Evolutionary conservation across 2,888 invertebrate genomes (phyloP).

Genomic region (Cyaniris semiargus): DNA sequence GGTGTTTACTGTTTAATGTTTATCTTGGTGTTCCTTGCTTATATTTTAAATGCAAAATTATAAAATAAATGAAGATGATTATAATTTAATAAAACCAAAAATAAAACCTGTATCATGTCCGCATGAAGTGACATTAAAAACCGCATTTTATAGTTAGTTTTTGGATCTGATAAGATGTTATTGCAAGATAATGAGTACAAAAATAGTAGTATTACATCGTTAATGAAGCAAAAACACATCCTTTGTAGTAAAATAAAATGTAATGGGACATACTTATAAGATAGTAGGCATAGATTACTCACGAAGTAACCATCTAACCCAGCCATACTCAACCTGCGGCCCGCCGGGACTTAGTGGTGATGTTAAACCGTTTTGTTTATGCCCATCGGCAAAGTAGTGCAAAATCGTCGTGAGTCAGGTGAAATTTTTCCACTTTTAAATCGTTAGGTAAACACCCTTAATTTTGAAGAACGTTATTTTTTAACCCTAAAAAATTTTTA

Average conservation of each 20-base stretch:
- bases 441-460: no score
- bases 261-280: not conserved
- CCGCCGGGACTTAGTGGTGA: no score
- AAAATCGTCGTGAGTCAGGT: no score
- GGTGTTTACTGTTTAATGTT: no score
- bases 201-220: not conserved
- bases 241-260: not conserved
- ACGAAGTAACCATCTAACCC: not conserved
- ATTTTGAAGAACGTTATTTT: no score
- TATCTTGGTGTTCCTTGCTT: not conserved
- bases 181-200: not conserved
- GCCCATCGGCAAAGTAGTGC: no score
- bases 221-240: not conserved
- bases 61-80: not conserved
- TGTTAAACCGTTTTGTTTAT: no score
- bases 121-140: not conserved
- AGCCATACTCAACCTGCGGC: no score
- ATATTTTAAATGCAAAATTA: not conserved
- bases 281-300: not conserved
- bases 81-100: not conserved
- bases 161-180: not conserved
- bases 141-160: not conserved
- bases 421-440: no score
- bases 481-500: no score
- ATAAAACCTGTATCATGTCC: not conserved